These are phyloP conservation scores for Psephotus haematonotus DNA, from an alignment of 2,113 vertebrate species.

Conservation along the genomic window DNA sequence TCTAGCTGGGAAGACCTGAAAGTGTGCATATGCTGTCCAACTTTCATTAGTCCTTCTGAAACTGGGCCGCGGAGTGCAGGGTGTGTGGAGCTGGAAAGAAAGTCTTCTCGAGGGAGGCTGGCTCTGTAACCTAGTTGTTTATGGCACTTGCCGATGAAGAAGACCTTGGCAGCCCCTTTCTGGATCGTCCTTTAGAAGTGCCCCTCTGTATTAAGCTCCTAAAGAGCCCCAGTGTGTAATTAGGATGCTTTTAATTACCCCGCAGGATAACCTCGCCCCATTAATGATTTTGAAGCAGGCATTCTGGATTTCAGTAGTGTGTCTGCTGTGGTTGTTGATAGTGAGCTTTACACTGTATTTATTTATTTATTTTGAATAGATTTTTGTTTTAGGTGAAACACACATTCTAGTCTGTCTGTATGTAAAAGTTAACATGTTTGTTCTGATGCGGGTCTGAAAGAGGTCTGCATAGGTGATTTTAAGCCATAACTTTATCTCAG, in stretches of 20 bases:
- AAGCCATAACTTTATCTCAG: background rate
- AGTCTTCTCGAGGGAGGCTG: background rate
- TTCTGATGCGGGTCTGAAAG: background rate
- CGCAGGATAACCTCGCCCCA: background rate
- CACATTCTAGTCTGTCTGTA: background rate
- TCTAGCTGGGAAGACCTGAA: background rate
- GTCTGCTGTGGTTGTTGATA: background rate
- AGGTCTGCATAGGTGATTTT: background rate
- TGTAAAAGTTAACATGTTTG: background rate
- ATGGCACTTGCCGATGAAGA: background rate
- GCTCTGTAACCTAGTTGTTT: constrained; percentile 17
- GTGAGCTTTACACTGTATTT: background rate
- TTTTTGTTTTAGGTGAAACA: background rate
- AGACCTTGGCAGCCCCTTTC: constrained; percentile 2
- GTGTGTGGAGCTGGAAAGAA: background rate
- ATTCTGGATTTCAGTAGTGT: background rate
- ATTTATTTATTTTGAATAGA: background rate
- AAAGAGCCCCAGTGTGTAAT: constrained; percentile 1
- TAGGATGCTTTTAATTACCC: constrained; percentile 45
- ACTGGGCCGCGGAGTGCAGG: background rate
- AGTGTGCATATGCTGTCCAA: background rate
- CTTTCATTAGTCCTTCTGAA: constrained; percentile 25
- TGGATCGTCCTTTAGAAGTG: background rate
- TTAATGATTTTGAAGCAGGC: background rate
- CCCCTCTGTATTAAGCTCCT: background rate